phyloP scores from a whole-genome alignment of 2,888 invertebrate genomes.

The Ellobium chinense region DNA sequence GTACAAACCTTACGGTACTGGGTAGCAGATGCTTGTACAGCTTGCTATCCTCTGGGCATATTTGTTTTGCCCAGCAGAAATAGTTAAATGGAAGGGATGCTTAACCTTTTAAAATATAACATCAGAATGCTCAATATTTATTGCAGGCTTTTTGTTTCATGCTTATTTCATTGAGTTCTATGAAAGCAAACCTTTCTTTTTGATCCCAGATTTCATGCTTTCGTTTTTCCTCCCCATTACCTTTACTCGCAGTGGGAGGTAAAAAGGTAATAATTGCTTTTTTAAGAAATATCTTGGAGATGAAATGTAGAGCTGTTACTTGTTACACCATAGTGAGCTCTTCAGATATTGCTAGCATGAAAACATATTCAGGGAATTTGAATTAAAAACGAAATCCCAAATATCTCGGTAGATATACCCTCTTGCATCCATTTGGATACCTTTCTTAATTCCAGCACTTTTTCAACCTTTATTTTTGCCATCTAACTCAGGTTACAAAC shows the following conservation, averaged over 20 bases:
- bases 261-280: background rate
- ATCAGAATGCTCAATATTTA: background rate
- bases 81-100: no score
- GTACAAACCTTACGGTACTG: no score
- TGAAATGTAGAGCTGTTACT: no score
- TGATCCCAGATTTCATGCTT: background rate
- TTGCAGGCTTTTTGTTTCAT: background rate
- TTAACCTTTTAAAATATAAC: no score
- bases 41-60: no score
- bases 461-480: background rate
- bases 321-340: no score
- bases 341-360: background rate
- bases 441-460: background rate
- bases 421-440: background rate
- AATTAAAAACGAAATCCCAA: background rate
- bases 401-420: background rate
- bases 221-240: background rate
- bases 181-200: background rate
- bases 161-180: background rate
- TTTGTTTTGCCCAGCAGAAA: no score
- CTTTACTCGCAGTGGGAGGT: background rate
- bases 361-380: background rate
- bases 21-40: no score
- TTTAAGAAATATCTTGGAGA: no score
- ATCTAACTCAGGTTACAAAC: background rate